Evolutionary conservation across 2,888 invertebrate genomes (phyloP), one percentile per base, ranked within the genome.

Genomic region (Drosophila barbarae): DNA sequence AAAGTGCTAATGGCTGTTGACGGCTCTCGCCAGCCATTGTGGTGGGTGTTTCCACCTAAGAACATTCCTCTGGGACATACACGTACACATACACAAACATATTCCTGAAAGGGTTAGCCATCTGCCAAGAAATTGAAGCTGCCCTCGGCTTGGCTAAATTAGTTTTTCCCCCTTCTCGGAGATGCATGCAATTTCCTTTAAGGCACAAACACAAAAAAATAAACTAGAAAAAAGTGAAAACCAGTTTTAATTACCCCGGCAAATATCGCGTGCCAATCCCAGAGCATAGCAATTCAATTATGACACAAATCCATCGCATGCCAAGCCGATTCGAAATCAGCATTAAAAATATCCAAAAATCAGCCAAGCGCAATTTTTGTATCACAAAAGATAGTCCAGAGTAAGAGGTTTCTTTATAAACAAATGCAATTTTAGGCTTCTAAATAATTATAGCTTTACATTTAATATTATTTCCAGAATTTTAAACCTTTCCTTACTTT

Each of bases 1-100:
- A 86, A 86, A 86, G 87, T 86, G 87, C 85, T 87, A 87, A 87
- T 87, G 80, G 84, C 76, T 86, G 85, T 86, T 86, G 81, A 87
- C 81, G 86, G 85, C 84, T 87, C 71, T 53, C 64, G 68, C 51
- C 64, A 47, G 64, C 39, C 38, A 67, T 56, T 65, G 68, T 68
- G 65, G 57, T 68, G 65, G 57, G 63, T 64, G 63, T 64, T 50
- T 49, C 71, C 34, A 38, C 47, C 26, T 32, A 30, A 46, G 50
- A 54, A 70, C 49, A 68, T 68, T 68, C 68, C 71, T 30, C 18
- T 49, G 10, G 61, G 39, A 36, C 18, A 12, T 42, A n/a, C 7
- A 18, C 39, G 28, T 49, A 13, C 46, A 23, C 23, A 23, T 6
- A 7, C 26, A 15, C 44, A 18, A 2, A 30, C 15, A 30, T 46